Percentiles rank a stretch among this genome's conserved stretches.
Evolutionary conservation across 2,113 vertebrate species (phyloP).

Genomic region (Nothoprocta pentlandii): DNA sequence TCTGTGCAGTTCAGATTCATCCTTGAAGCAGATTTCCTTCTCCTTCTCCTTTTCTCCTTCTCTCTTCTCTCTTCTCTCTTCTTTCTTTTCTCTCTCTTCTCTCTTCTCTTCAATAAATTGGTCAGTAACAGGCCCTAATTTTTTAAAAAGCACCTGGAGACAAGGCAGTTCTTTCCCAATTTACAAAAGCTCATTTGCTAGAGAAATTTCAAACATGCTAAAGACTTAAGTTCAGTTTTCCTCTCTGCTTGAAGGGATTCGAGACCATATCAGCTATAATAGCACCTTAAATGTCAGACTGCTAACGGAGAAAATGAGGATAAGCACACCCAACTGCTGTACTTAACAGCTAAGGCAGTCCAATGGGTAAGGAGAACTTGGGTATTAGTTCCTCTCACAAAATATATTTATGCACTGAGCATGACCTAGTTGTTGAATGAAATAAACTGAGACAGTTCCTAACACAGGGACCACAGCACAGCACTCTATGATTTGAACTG

Average conservation of each 20-base stretch:
- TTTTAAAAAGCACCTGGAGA: neutral
- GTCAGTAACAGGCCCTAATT: neutral
- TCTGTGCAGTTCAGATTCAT: neutral
- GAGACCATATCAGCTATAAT: neutral
- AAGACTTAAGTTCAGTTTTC: neutral
- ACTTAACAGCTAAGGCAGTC: neutral
- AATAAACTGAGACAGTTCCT: neutral
- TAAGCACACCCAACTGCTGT: neutral
- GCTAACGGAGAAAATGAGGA: neutral
- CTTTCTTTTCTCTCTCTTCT: neutral
- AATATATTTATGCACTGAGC: neutral
- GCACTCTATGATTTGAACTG: neutral
- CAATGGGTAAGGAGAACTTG: neutral
- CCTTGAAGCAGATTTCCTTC: neutral
- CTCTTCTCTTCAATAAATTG: neutral
- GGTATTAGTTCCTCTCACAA: neutral
- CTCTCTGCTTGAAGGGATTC: neutral
- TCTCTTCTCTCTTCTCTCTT: neutral
- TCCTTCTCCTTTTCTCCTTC: too few species aligned
- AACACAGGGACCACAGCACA: neutral
- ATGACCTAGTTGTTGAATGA: neutral
- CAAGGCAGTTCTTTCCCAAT: neutral
- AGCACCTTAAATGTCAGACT: neutral
- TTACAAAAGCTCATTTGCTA: neutral
- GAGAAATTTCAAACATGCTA: neutral